Evolutionary conservation across 2,888 invertebrate genomes (phyloP), one percentile per base, ranked within the genome.

Genomic region (Palloptera scutellata): DNA sequence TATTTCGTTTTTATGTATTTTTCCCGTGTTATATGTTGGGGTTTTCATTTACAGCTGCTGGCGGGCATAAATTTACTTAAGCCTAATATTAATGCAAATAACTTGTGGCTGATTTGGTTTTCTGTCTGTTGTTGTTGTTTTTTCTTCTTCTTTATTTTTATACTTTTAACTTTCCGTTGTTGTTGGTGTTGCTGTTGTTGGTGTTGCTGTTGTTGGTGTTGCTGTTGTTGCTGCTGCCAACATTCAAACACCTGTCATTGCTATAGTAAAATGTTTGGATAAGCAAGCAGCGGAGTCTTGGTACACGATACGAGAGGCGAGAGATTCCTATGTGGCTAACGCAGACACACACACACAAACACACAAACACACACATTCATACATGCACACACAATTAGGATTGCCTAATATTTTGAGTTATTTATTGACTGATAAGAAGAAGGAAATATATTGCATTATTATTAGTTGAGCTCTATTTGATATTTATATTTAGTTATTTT

Each of bases 1-100:
- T n/a, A 19, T 9, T 13, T 45, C 43, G 15, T 60, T 42, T 17
- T 51, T 57, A n/a, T 40, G 55, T 9, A 1, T 30, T 12, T 62
- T 53, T 20, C 10, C 45, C 9, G 17, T 48, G 60, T 61, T 51
- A 52, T 17, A 30, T 62, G 20, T 52, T 51, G 15, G 42, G n/a
- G 58, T 62, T 67, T 67, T 66, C 70, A 70, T 71, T 71, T 71
- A 67, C 70, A 67, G 71, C 70, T 75, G 76, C 79, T 77, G 72
- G 76, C 75, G 74, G 76, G 76, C 73, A 79, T 77, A 79, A 79
- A 78, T 79, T 78, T 75, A 73, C 75, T 77, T 74, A 72, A 74
- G 73, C 76, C 76, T 59, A 76, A 76, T 77, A 77, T 79, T 79
- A 79, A 79, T 78, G 77, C 77, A 79, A 79, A 79, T 79, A 79